Evolutionary conservation across 2,888 invertebrate species (phyloP), one percentile per base, ranked within the genome.

Genomic region (Raillietiella orientalis): DNA sequence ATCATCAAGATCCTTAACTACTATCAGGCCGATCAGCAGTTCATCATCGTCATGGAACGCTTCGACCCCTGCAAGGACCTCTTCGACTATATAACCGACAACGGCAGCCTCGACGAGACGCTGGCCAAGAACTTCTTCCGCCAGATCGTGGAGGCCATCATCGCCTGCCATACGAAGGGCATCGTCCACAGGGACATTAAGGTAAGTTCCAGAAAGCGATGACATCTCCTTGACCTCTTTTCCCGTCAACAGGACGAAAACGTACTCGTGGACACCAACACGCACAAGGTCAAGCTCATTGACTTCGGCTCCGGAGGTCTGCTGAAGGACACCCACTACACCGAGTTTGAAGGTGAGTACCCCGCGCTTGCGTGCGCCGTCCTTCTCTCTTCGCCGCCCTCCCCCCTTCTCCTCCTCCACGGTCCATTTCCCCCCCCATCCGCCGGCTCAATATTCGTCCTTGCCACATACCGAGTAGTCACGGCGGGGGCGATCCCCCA

Each of bases 341-440:
- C 49, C 14, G 52, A 55, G 30, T 56, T 56, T 41, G 56, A 58
- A 43, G 56, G 56, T 56, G 37, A 44, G 49, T 40, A 21, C 32
- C 19, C 4, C 12, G 4, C 16, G 9, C n/a, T n/a, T n/a, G n/a
- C n/a, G n/a, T n/a, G n/a, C n/a, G n/a, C n/a, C n/a, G n/a, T n/a
- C n/a, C n/a, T n/a, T n/a, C n/a, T n/a, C n/a, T n/a, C n/a, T n/a
- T n/a, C n/a, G n/a, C n/a, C n/a, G n/a, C n/a, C n/a, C n/a, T n/a
- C n/a, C n/a, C n/a, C n/a, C n/a, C n/a, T n/a, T n/a, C n/a, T n/a
- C n/a, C n/a, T n/a, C n/a, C n/a, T n/a, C n/a, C n/a, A n/a, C n/a
- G n/a, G n/a, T n/a, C n/a, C n/a, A n/a, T n/a, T n/a, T n/a, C n/a
- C n/a, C n/a, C n/a, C n/a, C n/a, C n/a, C n/a, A n/a, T n/a, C n/a